These are phyloP conservation scores for Lasioglossum marginatum DNA, from an alignment of 2,888 invertebrate species.

Conservation along the genomic window DNA sequence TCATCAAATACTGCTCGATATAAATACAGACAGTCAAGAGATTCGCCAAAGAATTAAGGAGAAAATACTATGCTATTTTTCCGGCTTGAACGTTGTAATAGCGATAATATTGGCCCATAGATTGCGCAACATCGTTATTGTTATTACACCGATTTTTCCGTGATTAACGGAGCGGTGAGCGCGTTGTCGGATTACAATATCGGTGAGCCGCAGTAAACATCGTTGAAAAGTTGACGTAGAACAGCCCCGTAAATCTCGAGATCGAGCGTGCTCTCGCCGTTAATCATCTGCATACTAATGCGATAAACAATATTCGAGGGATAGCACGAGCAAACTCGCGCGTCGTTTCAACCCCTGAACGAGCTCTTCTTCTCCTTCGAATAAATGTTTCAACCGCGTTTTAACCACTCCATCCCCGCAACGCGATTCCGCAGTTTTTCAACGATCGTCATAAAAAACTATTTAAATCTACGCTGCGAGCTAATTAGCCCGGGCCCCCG, in stretches of 20 bases:
- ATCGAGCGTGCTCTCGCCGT: not conserved
- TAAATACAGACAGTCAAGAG: not conserved
- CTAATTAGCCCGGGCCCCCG: not conserved
- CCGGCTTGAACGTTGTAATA: not conserved
- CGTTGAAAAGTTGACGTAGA: conserved; percentile 4
- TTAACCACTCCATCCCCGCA: not conserved
- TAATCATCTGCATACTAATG: not conserved
- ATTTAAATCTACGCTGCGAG: not conserved
- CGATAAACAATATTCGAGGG: not conserved
- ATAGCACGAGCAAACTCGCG: not conserved
- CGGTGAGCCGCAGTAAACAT: not conserved
- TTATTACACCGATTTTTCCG: not conserved
- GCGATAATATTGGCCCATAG: not conserved
- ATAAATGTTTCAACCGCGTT: not conserved
- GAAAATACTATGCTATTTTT: not conserved
- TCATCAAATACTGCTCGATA: not conserved
- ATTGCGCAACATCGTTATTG: not conserved
- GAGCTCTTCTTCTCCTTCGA: not conserved
- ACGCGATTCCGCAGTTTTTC: not conserved
- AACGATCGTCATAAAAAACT: conserved; percentile 2
- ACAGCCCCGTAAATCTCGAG: not conserved
- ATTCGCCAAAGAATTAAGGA: not conserved
- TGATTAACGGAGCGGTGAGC: not conserved
- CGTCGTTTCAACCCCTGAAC: not conserved
- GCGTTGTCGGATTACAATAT: not conserved